Percentiles rank a stretch among this genome's conserved stretches.
These are phyloP conservation scores for Pegoplata infirma DNA, from an alignment of 2,888 invertebrate genomes.

Conservation along the genomic window DNA sequence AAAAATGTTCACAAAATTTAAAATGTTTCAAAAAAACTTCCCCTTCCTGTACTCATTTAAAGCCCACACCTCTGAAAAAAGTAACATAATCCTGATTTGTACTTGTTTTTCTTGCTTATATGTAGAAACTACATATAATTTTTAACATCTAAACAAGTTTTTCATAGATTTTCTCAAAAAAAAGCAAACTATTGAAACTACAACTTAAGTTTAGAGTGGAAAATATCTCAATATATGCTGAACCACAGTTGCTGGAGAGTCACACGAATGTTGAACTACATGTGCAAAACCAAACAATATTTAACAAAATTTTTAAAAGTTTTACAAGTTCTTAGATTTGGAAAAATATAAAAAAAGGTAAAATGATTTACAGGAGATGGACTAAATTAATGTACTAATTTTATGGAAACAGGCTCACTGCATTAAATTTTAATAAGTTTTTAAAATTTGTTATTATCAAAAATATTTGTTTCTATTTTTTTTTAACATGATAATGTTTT, in stretches of 20 bases:
- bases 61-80: background rate
- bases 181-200: background rate
- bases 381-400: too few relatives aligned
- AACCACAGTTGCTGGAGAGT: conserved; percentile 11
- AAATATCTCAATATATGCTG: background rate
- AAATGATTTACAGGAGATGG: too few relatives aligned
- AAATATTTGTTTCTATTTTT: too few relatives aligned
- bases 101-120: background rate
- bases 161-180: background rate
- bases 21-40: too few relatives aligned
- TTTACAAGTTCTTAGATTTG: background rate
- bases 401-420: too few relatives aligned
- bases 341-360: too few relatives aligned
- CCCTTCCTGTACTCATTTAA: background rate
- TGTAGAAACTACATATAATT: too few relatives aligned
- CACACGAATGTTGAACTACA: background rate
- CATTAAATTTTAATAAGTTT: too few relatives aligned
- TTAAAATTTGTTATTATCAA: too few relatives aligned
- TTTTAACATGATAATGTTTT: too few relatives aligned
- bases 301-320: background rate
- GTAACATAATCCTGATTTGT: background rate
- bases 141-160: background rate
- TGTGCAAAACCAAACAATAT: background rate
- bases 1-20: too few relatives aligned
- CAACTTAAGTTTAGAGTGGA: background rate